Base-by-base conservation (phyloP, 2,888 invertebrate species). In the Pristionchus fissidentatus region DNA sequence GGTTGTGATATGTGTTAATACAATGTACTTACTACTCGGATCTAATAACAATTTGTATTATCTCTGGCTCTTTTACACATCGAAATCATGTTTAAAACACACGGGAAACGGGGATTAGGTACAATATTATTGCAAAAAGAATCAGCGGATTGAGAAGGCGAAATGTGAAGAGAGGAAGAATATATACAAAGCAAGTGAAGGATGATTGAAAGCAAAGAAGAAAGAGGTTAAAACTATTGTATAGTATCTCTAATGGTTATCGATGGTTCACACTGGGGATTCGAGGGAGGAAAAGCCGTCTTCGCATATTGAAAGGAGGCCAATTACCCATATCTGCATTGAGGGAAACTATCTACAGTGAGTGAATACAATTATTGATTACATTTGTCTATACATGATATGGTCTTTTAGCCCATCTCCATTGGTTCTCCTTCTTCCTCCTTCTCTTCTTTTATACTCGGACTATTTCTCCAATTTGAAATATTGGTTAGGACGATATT, bases 401-500 rank as follows among this genome's bases (percentile, higher is more conserved):
- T 70, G n/a, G n/a, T 70, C 43, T 26, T n/a, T 43, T n/a, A 5
- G 26, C 43, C 70, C 19, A 70, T 41, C 43, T 70, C 70, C 70
- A 70, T 70, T 10, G 5, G 38, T 22, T 70, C 70, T 26, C 43
- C 70, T 70, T 70, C 70, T 66, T 19, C n/a, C n/a, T 66, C 55
- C n/a, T 19, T 38, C n/a, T 66, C 55, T 55, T 55, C 66, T 70
- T 70, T 70, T 43, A 41, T 41, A 19, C 38, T 43, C 13, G 70
- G 79, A 79, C 26, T 57, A 79, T 57, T 49, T 35, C 46, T 78
- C 88, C 87, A 85, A 55, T 84, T 79, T 15, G 78, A 32, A 29
- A 90, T 89, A 70, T 89, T 90, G 4, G 85, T 77, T 57, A 90
- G 86, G 15, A 90, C 89, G 4, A 84, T 86, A 52, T 82, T 57